A percentile compares a stretch with the other conserved stretches of the same genome.
Evolutionary conservation across 2,888 invertebrate species (phyloP).

Genomic region (Clivina fossor): DNA sequence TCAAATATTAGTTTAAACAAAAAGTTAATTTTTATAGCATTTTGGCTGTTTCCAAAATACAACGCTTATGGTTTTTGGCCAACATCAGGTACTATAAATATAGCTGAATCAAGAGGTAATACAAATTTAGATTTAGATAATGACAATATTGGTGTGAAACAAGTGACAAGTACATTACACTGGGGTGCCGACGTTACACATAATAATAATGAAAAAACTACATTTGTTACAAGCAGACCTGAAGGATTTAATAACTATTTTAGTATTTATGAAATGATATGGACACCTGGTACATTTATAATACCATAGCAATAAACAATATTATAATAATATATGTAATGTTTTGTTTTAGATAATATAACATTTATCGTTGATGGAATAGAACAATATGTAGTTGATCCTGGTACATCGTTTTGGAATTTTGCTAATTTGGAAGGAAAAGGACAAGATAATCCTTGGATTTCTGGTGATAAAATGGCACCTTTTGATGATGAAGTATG

Average conservation of each 20-base stretch:
- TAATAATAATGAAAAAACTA: slow-evolving; percentile 59
- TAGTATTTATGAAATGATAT: slow-evolving; percentile 67
- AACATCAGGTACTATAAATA: slow-evolving; percentile 71
- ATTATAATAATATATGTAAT: neutral
- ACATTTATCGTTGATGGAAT: slow-evolving; percentile 58
- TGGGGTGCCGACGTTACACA: slow-evolving; percentile 63
- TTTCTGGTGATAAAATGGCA: slow-evolving; percentile 61
- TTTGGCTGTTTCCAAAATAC: slow-evolving; percentile 68
- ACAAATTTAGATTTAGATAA: slow-evolving; percentile 44
- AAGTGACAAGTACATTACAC: slow-evolving; percentile 64
- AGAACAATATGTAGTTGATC: slow-evolving; percentile 58
- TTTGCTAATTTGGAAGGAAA: slow-evolving; percentile 59
- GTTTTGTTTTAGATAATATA: slow-evolving; percentile 49
- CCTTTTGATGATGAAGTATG: slow-evolving; percentile 64
- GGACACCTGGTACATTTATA: slow-evolving; percentile 58
- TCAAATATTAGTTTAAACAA: too few species aligned
- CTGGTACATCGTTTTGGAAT: slow-evolving; percentile 66
- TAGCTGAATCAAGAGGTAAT: slow-evolving; percentile 69
- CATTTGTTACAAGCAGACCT: slow-evolving; percentile 49
- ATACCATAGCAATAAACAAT: neutral
- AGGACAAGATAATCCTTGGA: slow-evolving; percentile 60
- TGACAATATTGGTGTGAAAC: slow-evolving; percentile 61
- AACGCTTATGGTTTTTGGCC: slow-evolving; percentile 71
- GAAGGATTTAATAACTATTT: slow-evolving; percentile 59
- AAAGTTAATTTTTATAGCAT: slow-evolving; percentile 60